phyloP scores from a whole-genome alignment of 2,888 invertebrate species.

The Parnassius glacialis region DNA sequence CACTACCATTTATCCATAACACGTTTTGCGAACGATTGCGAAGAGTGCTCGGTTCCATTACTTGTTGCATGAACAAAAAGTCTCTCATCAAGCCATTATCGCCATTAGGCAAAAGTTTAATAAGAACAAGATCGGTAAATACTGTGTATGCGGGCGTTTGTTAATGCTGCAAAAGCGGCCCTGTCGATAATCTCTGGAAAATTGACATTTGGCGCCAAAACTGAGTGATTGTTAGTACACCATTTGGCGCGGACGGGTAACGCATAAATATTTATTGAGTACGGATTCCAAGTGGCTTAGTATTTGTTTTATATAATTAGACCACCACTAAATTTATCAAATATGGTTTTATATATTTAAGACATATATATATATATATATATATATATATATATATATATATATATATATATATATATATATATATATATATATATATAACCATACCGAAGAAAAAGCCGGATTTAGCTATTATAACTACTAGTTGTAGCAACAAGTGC shows the following conservation, averaged over 20 bases:
- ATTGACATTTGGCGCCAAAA: conserved; percentile 73
- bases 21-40: conserved; percentile 69
- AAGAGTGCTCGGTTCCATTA: conserved; percentile 72
- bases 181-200: conserved; percentile 63
- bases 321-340: conserved; percentile 1
- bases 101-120: conserved; percentile 40
- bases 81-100: conserved; percentile 49
- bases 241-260: conserved; percentile 56
- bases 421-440: too few relatives aligned
- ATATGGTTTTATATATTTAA: too few relatives aligned
- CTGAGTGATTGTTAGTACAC: conserved; percentile 57
- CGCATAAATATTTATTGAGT: conserved; percentile 62
- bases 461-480: too few relatives aligned
- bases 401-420: too few relatives aligned
- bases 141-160: conserved; percentile 37
- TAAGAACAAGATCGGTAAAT: conserved; percentile 44
- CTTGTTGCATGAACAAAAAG: conserved; percentile 61
- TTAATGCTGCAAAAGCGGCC: conserved; percentile 46
- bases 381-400: too few relatives aligned
- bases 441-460: too few relatives aligned
- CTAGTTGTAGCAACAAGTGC: too few relatives aligned
- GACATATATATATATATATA: too few relatives aligned
- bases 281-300: conserved; percentile 49
- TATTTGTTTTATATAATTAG: conserved; percentile 30
- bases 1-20: conserved; percentile 70